Base-by-base conservation (phyloP, 1,140 invertebrate species). In the Drosophila pseudoobscura region DNA sequence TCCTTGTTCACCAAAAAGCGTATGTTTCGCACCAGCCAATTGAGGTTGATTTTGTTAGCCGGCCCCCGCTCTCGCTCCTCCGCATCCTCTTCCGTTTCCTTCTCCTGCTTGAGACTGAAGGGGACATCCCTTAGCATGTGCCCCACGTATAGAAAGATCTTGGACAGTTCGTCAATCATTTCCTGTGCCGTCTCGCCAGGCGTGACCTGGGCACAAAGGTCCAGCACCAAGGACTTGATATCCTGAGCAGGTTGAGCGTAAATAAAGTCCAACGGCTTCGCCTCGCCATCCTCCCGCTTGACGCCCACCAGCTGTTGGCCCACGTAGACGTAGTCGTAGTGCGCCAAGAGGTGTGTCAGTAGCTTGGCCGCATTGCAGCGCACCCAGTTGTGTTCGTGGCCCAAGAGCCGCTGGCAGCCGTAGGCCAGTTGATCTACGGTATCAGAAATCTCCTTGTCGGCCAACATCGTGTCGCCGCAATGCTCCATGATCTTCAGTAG, bases 291-390 rank as follows among this genome's bases (percentile, higher is more conserved):
- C 15, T 87, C 78, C 2, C n/a, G 50, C 31, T 90, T 90, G 7
- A 82, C 55, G 2, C 82, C 78, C 0, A 71, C 41, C 51, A 88
- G 7, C 29, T 75, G 62, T 50, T 93, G 83, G 2, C 92, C 91
- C 17, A 92, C 89, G 46, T 93, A 89, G 17, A 93, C 87, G 57
- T 91, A 88, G 70, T 96, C 93, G 60, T 95, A 93, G 1, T 93
- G 80, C 4, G 93, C 92, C 39, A 98, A 92, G 49, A 97, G 92
- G 22, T 94, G 93, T 3, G 95, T 95, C 22, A 98, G 90, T 43
- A 97, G 93, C 88, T 97, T 96, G 2, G 94, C 93, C 11, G 96
- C 93, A 56, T 94, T 93, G 47, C 97, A 92, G 56, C 97, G 94
- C 2, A 98, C 95, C 95, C 92, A 79, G 93, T 92, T 75, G 94